A percentile compares a stretch with the other conserved stretches of the same genome.
Evolutionary conservation across 2,113 vertebrate species (phyloP).

Genomic region (Ophthalmolycus amberensis): DNA sequence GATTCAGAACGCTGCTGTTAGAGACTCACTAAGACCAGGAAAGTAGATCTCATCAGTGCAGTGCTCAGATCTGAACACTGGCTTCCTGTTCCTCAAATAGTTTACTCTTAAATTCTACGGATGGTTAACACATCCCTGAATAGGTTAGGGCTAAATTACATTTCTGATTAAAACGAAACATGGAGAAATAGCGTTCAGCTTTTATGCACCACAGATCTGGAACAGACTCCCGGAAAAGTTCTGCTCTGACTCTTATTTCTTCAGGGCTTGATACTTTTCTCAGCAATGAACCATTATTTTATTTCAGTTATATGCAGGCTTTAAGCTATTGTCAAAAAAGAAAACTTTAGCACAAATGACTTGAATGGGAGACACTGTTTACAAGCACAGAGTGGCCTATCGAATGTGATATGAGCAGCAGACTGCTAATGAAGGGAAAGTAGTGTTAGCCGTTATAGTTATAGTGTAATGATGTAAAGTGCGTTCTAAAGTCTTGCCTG

Average conservation of each 20-base stretch:
- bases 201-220: background rate
- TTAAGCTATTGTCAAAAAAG: conserved; percentile 12
- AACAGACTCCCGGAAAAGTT: background rate
- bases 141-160: background rate
- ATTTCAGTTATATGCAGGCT: background rate
- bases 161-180: background rate
- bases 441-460: conserved; percentile 21
- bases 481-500: conserved; percentile 13
- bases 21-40: too few relatives aligned
- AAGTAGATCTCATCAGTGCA: background rate
- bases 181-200: background rate
- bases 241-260: background rate
- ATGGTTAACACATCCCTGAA: background rate
- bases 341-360: background rate
- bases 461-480: conserved; percentile 17
- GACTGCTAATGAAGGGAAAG: background rate
- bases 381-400: background rate
- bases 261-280: background rate
- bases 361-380: background rate
- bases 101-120: background rate
- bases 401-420: background rate
- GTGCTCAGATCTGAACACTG: background rate
- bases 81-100: background rate
- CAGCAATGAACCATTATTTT: background rate
- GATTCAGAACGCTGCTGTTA: too few relatives aligned